phyloP scores from a whole-genome alignment of 1,140 invertebrate genomes.

The Rhizoglyphus robini region DNA sequence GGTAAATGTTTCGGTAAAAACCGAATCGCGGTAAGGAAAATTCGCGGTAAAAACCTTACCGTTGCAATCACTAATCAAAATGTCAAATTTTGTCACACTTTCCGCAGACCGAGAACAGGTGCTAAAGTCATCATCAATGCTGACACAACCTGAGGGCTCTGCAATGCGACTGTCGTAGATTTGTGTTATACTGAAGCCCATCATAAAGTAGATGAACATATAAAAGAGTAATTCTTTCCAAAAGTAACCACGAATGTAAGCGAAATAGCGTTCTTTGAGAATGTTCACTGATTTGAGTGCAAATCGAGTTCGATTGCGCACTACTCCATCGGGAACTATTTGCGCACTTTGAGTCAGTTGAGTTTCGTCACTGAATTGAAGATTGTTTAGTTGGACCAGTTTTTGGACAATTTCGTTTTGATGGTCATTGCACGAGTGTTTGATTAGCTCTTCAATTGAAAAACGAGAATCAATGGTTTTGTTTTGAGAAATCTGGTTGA shows the following conservation, averaged over 20 bases:
- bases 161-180: not conserved
- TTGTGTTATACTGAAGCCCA: not conserved
- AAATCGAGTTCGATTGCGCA: not conserved
- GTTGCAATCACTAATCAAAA: too few species aligned
- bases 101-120: not conserved
- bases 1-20: too few species aligned
- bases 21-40: too few species aligned
- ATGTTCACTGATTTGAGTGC: not conserved
- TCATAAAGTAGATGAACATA: not conserved
- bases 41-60: too few species aligned
- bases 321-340: not conserved
- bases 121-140: not conserved
- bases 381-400: not conserved
- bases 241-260: not conserved
- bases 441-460: slow-evolving; percentile 3
- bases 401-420: not conserved
- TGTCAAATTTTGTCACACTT: not conserved
- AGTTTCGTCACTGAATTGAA: not conserved
- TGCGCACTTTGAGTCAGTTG: not conserved
- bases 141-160: not conserved
- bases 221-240: not conserved
- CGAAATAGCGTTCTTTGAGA: not conserved
- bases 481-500: not conserved
- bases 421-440: not conserved
- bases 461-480: not conserved